Conservation (phyloP, 2,888 invertebrate genomes). For the Sphinx pinastri region DNA sequence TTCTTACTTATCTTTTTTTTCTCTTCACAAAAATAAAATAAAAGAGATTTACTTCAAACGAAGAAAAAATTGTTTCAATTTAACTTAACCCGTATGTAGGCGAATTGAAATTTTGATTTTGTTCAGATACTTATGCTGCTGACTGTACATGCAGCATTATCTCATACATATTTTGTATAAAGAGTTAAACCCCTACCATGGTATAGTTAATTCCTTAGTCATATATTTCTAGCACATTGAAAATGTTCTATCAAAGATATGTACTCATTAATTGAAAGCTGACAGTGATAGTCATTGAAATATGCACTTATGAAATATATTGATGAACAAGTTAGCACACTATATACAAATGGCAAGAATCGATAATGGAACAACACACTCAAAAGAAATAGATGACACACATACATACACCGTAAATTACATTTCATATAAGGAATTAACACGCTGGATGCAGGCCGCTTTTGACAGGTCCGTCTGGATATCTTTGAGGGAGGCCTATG, state of each 20-base stretch:
- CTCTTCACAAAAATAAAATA: too few relatives aligned
- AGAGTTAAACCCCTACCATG: not conserved
- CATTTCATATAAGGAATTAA: not conserved
- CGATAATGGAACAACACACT: not conserved
- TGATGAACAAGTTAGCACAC: not conserved
- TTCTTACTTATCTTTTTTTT: too few relatives aligned
- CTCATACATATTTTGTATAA: not conserved
- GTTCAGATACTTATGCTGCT: too few relatives aligned
- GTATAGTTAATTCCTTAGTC: not conserved
- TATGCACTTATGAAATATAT: conserved; percentile 9
- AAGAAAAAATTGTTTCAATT: too few relatives aligned
- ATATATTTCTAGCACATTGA: not conserved
- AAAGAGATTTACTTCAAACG: too few relatives aligned
- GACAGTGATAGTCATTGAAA: conserved; percentile 3
- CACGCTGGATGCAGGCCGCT: too few relatives aligned
- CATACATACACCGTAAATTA: too few relatives aligned
- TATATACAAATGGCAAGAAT: not conserved
- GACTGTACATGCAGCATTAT: not conserved
- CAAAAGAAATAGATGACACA: too few relatives aligned
- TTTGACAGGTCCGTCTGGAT: too few relatives aligned
- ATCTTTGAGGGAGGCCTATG: too few relatives aligned
- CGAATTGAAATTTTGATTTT: too few relatives aligned
- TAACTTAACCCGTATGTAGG: too few relatives aligned
- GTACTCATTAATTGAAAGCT: conserved; percentile 7
- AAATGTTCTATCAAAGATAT: conserved; percentile 18